Percentiles rank a stretch among this genome's conserved stretches.
phyloP scores from a whole-genome alignment of 1,140 invertebrate species.

The Drosophila auraria region DNA sequence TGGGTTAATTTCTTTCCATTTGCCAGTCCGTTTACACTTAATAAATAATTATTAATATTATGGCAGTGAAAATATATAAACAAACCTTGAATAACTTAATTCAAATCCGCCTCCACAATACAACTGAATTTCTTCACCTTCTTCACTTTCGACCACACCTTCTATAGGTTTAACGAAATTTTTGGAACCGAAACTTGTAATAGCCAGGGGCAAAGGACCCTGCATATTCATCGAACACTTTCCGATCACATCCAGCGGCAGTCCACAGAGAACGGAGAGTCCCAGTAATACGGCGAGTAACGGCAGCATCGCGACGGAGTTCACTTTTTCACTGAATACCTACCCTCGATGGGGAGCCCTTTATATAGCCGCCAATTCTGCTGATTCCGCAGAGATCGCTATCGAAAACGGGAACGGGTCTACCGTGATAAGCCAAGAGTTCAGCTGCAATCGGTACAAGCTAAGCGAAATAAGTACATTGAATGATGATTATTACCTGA shows the following conservation, averaged over 20 bases:
- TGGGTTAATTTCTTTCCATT: not conserved
- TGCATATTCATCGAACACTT: not conserved
- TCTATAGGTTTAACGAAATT: not conserved
- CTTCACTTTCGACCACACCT: not conserved
- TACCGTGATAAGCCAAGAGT: too few species aligned
- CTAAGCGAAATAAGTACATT: too few species aligned
- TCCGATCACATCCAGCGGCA: not conserved
- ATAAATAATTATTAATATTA: not conserved
- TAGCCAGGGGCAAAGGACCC: not conserved
- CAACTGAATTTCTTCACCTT: not conserved
- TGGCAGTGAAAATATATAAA: not conserved
- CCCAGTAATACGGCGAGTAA: not conserved
- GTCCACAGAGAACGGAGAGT: not conserved
- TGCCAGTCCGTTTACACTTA: not conserved
- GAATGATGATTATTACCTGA: too few species aligned
- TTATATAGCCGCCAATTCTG: not conserved
- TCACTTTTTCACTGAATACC: constrained; percentile 7
- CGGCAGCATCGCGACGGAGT: constrained; percentile 5
- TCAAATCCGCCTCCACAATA: constrained; percentile 17
- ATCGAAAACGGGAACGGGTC: too few species aligned
- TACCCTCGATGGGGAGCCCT: not conserved
- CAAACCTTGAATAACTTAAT: rapidly evolving
- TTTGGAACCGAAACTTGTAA: constrained; percentile 6
- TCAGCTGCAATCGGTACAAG: too few species aligned
- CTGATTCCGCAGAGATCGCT: too few species aligned